Evolutionary conservation across 2,113 vertebrate species (phyloP), one percentile per base, ranked within the genome.

Genomic region (Ceuthmochares aereus): DNA sequence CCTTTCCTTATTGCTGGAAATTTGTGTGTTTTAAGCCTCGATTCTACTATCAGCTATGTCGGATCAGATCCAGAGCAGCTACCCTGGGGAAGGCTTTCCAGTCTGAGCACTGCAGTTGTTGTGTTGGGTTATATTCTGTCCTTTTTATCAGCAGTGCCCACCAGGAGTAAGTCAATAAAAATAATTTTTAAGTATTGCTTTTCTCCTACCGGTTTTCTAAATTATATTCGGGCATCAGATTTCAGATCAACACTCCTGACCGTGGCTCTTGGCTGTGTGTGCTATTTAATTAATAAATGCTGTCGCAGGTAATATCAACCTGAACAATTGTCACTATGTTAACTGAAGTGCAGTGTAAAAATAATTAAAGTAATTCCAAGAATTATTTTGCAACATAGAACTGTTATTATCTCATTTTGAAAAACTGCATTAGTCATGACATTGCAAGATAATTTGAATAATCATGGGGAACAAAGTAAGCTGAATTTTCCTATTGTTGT

Each of bases 1-100:
- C 60, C 64, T 86, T 73, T 73, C 45, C 67, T 92, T 74, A 84
- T 84, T 93, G 86, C 86, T 77, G 59, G 89, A 89, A 93, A 93
- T 86, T 83, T 90, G 89, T 78, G 56, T 42, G 26, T 87, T 95
- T 95, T 84, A 55, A 88, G 56, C 68, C 40, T n/a, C 66, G 67
- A 54, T 83, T 85, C 72, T 88, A 2, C 79, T 74, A 62, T 93
- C 76, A 78, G 80, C 89, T 70, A 7, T 88, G 83, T 63, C 68
- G 80, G 72, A 81, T 93, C 79, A 69, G 80, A 94, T 59, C 68
- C 29, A 54, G n/a, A 92, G n/a, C 70, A 73, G 59, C 62, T 69
- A 40, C 59, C 45, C n/a, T 19, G 42, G 37, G 75, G 94, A 94
- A 66, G 59, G 79, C 27, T 7, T 67, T 42, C 63, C 79, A 56